Evolutionary conservation across 2,888 invertebrate species (phyloP).

Genomic region (Gasteruption jaculator): DNA sequence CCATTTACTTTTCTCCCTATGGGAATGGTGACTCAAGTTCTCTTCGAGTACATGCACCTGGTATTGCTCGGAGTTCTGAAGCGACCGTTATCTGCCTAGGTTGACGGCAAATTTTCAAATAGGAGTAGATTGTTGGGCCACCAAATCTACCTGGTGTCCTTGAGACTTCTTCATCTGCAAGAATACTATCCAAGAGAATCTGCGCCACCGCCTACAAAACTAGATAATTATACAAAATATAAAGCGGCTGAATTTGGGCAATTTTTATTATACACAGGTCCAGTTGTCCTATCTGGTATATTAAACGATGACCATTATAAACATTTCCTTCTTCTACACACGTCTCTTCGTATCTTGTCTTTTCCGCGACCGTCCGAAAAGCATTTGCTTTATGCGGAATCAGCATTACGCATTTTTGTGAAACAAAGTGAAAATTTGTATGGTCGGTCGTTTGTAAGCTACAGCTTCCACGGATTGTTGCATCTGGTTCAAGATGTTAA

Average conservation of each 20-base stretch:
- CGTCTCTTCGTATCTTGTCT: constrained; percentile 7
- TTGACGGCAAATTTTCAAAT: constrained; percentile 10
- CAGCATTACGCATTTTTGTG: constrained; percentile 9
- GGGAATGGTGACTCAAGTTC: no score
- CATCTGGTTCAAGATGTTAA: constrained; percentile 3
- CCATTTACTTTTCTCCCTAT: no score
- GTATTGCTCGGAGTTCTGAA: no score
- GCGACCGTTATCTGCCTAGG: not conserved
- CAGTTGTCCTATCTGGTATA: no score
- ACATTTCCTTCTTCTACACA: constrained; percentile 12
- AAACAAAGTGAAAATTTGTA: constrained; percentile 10
- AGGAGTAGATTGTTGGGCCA: not conserved
- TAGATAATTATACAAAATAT: constrained; percentile 4
- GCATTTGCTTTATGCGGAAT: constrained; percentile 2
- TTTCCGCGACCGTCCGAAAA: not conserved
- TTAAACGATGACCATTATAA: no score
- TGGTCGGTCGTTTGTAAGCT: constrained; percentile 9
- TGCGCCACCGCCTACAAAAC: constrained; percentile 6
- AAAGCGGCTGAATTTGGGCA: no score
- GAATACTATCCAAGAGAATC: constrained; percentile 13
- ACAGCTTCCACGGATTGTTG: constrained; percentile 14
- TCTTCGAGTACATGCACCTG: no score
- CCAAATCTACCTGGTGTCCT: constrained; percentile 4
- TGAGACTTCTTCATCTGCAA: constrained; percentile 1
- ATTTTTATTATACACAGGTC: no score